Percentiles rank a stretch among this genome's conserved stretches.
Evolutionary conservation across 2,113 vertebrate species (phyloP).

Genomic region (Nematolebias whitei): DNA sequence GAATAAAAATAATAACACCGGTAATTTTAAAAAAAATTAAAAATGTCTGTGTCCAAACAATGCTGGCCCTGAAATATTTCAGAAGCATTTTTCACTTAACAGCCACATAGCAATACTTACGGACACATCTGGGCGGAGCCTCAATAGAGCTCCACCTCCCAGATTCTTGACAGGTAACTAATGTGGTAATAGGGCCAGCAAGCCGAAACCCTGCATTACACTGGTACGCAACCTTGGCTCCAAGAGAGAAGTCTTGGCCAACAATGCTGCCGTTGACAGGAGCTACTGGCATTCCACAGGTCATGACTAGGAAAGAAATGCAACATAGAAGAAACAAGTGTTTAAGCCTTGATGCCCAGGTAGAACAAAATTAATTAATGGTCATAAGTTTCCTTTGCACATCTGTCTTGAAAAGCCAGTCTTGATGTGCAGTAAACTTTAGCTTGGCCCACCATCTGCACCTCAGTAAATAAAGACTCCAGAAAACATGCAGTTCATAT

Average conservation of each 20-base stretch:
- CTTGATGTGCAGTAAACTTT: conserved; percentile 60
- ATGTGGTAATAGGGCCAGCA: conserved; percentile 74
- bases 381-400: conserved; percentile 27
- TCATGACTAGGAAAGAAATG: conserved; percentile 82
- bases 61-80: too few relatives aligned
- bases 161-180: conserved; percentile 85
- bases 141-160: conserved; percentile 92
- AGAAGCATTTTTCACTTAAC: neutral
- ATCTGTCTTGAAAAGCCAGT: conserved; percentile 29
- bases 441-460: conserved; percentile 45
- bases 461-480: conserved; percentile 56
- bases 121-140: conserved; percentile 84
- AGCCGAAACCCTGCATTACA: conserved; percentile 92
- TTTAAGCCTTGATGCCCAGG: neutral
- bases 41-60: neutral
- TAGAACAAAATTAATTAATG: neutral
- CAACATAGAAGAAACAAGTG: neutral
- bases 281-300: conserved; percentile 90
- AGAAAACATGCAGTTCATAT: conserved; percentile 55
- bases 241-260: conserved; percentile 93
- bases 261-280: conserved; percentile 89
- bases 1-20: too few relatives aligned
- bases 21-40: too few relatives aligned
- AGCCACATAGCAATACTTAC: conserved; percentile 79
- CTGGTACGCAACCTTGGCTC: conserved; percentile 88